Percentiles rank a stretch among this genome's conserved stretches.
phyloP scores from a whole-genome alignment of 1,140 invertebrate species.

The Drosophila saltans region DNA sequence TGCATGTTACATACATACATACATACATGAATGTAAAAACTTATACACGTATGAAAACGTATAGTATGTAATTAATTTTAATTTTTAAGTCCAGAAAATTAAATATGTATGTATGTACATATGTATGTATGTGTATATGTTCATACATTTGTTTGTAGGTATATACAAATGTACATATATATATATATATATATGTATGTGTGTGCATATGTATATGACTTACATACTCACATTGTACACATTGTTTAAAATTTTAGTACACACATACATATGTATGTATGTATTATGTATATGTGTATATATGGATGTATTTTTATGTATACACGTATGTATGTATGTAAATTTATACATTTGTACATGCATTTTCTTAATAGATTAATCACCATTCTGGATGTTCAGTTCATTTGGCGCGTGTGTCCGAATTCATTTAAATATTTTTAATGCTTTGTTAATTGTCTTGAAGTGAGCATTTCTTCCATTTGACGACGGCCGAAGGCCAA shows the following conservation, averaged over 20 bases:
- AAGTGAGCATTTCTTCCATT: constrained; percentile 1
- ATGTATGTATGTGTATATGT: not conserved
- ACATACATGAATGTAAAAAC: not conserved
- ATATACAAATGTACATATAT: not conserved
- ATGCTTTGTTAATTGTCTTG: constrained; percentile 8
- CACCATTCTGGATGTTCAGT: not conserved
- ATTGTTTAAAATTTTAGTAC: not conserved
- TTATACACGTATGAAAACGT: not conserved
- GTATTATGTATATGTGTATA: no score
- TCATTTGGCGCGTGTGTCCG: constrained; percentile 6
- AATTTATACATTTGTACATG: not conserved
- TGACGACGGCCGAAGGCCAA: constrained; percentile 9
- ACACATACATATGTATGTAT: not conserved
- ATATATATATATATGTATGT: not conserved
- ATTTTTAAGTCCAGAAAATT: no score
- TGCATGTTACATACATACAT: not conserved
- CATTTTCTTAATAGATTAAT: constrained; percentile 4
- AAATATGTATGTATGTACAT: not conserved
- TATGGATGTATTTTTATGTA: not conserved
- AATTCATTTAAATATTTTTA: constrained; percentile 15
- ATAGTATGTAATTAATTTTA: no score
- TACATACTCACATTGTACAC: no score
- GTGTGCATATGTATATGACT: not conserved
- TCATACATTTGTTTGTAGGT: not conserved
- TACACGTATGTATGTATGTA: not conserved